phyloP scores from a whole-genome alignment of 2,888 invertebrate genomes.

The Aspidapion aeneum region DNA sequence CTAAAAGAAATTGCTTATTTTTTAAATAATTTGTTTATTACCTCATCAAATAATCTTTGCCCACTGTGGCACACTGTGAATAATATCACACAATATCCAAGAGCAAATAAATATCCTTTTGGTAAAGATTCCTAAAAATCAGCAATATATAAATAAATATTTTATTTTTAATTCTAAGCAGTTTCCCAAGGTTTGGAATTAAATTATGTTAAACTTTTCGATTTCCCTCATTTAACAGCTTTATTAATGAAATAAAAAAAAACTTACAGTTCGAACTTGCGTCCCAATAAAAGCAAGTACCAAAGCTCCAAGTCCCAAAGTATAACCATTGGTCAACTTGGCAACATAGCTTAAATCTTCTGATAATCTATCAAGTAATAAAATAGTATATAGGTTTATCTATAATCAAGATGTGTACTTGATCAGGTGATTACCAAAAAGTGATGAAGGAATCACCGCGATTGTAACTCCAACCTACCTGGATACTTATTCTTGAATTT shows the following conservation, averaged over 20 bases:
- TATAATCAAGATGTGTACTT: too few species aligned
- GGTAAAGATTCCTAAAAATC: constrained; percentile 20
- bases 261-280: background rate
- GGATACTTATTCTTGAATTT: too few species aligned
- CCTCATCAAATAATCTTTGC: constrained; percentile 26
- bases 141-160: too few species aligned
- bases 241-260: background rate
- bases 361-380: constrained; percentile 17
- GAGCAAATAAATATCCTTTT: constrained; percentile 20
- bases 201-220: too few species aligned
- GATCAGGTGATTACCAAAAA: too few species aligned
- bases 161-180: too few species aligned
- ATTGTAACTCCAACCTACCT: too few species aligned
- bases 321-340: constrained; percentile 19
- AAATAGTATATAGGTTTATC: background rate
- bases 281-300: background rate
- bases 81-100: constrained; percentile 22
- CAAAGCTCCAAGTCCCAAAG: background rate
- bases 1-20: too few species aligned
- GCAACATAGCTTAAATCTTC: constrained; percentile 15
- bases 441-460: too few species aligned
- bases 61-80: constrained; percentile 27
- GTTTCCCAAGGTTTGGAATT: too few species aligned
- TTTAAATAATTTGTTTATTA: too few species aligned
- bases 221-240: too few species aligned